Evolutionary conservation across 2,888 invertebrate species (phyloP), one percentile per base, ranked within the genome.

Genomic region (Athrips mouffetella): DNA sequence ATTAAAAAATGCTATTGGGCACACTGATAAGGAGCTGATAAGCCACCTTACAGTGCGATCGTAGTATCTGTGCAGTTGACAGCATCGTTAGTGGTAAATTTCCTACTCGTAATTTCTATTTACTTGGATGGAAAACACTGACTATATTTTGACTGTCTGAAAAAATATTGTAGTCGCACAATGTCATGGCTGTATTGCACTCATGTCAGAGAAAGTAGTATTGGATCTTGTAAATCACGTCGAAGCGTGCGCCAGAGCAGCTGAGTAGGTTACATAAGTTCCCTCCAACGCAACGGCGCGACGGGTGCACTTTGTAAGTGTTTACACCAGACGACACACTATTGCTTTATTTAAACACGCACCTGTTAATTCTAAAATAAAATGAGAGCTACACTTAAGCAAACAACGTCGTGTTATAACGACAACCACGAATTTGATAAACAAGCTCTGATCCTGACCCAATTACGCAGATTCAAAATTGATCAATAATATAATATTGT

Each of bases 131-230:
- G n/a, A n/a, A n/a, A n/a, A n/a, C n/a, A n/a, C n/a, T n/a, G n/a
- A n/a, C n/a, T n/a, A n/a, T n/a, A n/a, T n/a, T n/a, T n/a, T n/a
- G n/a, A n/a, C n/a, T n/a, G n/a, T n/a, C n/a, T n/a, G n/a, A n/a
- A n/a, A n/a, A n/a, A n/a, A n/a, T 10, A 25, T n/a, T 11, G 27
- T 40, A 21, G 23, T 23, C 16, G 25, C 16, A 45, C 45, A 45
- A 65, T 72, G 68, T 70, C 70, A 69, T 53, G 64, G 65, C 57
- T 64, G 65, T 59, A 57, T 52, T 53, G 56, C 50, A 51, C 58
- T 59, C 58, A 59, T 59, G 58, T 51, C 54, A 58, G 70, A 68
- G 75, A 75, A 75, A 75, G 75, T 72, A 58, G 53, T 60, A 61
- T 55, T 54, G 54, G 59, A 58, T 58, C 57, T 59, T 57, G 55